Evolutionary conservation across 2,797 vertebrate species (phyloP).

Genomic region (Amazona ochrocephala): DNA sequence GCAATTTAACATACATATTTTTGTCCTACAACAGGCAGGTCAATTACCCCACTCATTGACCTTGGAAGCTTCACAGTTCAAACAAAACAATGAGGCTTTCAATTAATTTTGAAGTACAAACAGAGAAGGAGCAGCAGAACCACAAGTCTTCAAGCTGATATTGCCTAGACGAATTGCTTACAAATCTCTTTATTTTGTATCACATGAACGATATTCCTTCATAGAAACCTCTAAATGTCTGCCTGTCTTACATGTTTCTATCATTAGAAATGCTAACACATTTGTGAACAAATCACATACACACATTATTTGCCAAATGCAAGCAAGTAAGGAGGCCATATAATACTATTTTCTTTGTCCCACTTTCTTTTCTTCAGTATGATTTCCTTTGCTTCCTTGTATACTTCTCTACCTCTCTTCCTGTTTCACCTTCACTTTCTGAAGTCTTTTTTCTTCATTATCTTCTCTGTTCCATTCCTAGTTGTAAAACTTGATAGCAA

Average conservation of each 20-base stretch:
- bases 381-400: background rate
- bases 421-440: background rate
- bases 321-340: background rate
- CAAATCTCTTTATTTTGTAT: background rate
- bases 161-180: background rate
- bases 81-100: slow-evolving; percentile 88
- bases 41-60: slow-evolving; percentile 90
- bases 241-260: background rate
- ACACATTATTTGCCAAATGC: background rate
- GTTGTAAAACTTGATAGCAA: background rate
- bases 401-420: background rate
- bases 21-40: slow-evolving; percentile 81
- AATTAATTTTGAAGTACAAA: slow-evolving; percentile 78
- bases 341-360: background rate
- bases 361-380: background rate
- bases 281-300: background rate
- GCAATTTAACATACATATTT: slow-evolving; percentile 89
- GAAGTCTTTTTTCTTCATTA: background rate
- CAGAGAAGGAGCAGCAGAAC: slow-evolving; percentile 52
- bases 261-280: background rate
- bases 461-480: background rate
- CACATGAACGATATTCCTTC: slow-evolving; percentile 5
- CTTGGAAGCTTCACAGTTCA: slow-evolving; percentile 87
- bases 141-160: background rate
- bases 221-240: background rate